Evolutionary conservation across 1,140 invertebrate genomes (phyloP), one percentile per base, ranked within the genome.

Genomic region (Drosophila saltans): DNA sequence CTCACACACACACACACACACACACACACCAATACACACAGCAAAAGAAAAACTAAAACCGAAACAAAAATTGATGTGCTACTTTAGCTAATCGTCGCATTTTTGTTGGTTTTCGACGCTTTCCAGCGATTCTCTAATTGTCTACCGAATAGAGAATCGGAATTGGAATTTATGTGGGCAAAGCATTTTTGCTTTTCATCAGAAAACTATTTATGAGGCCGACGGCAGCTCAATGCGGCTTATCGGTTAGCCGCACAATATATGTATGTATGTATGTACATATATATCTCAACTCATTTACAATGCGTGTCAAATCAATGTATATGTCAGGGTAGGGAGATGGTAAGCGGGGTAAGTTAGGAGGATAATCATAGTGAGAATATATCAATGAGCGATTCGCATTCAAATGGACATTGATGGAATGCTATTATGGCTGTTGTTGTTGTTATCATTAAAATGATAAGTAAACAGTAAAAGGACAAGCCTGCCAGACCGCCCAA

Each of bases 41-140:
- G 4, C 30, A n/a, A 61, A 21, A 52, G 57, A 59, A 64, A 48
- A 66, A 72, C 76, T 72, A 75, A 75, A 64, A 43, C 72, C 33
- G 64, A 66, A 74, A 57, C 55, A 40, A 60, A 65, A 82, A 83
- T 83, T 80, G 76, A 81, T 81, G 81, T 74, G 77, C 81, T 75
- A 78, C 81, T 84, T 80, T 73, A 60, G 66, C 81, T 84, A 80
- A 84, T 75, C 80, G 81, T 80, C 68, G 67, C 60, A 64, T 69
- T 48, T 66, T 67, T 24, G 26, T 68, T 3, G n/a, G 43, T 72
- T 68, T 77, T 60, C 55, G 62, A 30, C 28, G 61, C 43, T 67
- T 79, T 60, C 40, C 33, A 48, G 9, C 57, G 57, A 21, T 36
- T 39, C 3, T 59, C 60, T 69, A 79, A 76, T 83, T 78, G 80